These are phyloP conservation scores for Chaunax sp. DNA, from an alignment of 2,797 vertebrate species.

Conservation along the genomic window DNA sequence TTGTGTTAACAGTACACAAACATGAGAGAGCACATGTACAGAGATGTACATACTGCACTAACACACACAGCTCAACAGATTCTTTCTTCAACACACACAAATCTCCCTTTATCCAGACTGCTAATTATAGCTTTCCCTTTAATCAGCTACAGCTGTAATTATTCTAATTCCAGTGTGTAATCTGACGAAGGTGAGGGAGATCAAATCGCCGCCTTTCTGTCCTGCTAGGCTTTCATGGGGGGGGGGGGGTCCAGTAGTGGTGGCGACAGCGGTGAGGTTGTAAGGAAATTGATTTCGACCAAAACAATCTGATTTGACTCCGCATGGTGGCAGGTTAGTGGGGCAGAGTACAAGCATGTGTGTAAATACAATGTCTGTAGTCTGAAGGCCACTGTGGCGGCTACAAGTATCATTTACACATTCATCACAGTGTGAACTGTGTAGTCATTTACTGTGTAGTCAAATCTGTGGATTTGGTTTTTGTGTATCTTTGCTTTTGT, in stretches of 20 bases:
- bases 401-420: not conserved
- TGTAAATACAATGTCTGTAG: conserved; percentile 22
- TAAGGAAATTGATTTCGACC: conserved; percentile 57
- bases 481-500: conserved; percentile 1
- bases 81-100: not conserved
- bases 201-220: conserved; percentile 60
- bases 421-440: not conserved
- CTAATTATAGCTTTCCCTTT: conserved; percentile 80
- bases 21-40: not conserved
- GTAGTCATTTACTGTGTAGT: not conserved
- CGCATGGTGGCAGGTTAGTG: conserved; percentile 37
- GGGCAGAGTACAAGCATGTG: conserved; percentile 26
- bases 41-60: not conserved
- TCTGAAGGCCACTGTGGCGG: conserved; percentile 3
- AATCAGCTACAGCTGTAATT: conserved; percentile 82
- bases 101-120: conserved; percentile 32
- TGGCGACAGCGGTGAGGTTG: conserved; percentile 20
- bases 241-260: conserved; percentile 30
- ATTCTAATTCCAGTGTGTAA: conserved; percentile 79
- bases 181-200: conserved; percentile 75
- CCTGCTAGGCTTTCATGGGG: conserved; percentile 40
- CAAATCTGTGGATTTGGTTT: not conserved
- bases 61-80: not conserved
- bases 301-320: conserved; percentile 66
- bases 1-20: not conserved